Evolutionary conservation across 1,140 invertebrate species (phyloP).

Genomic region (Psix sp.): DNA sequence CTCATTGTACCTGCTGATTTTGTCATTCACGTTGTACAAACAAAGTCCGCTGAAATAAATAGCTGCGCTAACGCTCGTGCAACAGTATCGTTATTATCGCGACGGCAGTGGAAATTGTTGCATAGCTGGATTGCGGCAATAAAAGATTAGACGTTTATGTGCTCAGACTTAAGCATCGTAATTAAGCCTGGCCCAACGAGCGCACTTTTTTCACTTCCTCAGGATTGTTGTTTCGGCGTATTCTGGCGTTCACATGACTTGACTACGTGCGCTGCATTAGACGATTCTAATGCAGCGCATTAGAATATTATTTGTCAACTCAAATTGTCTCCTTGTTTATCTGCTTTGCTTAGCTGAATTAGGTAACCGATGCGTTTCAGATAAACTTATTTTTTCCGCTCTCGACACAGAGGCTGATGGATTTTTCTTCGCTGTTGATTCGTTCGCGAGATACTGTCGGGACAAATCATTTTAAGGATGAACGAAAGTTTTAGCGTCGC

Average conservation of each 20-base stretch:
- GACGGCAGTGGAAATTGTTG: constrained; percentile 9
- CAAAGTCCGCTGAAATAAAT: constrained; percentile 20
- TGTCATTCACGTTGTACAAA: constrained; percentile 16
- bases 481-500: too few relatives aligned
- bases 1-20: background rate
- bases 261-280: background rate
- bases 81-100: constrained; percentile 17
- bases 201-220: background rate
- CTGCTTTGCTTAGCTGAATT: too few relatives aligned
- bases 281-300: background rate
- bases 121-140: constrained; percentile 17
- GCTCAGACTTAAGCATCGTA: background rate
- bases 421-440: too few relatives aligned
- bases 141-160: constrained; percentile 18
- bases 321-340: too few relatives aligned
- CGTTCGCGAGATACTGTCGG: too few relatives aligned
- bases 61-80: constrained; percentile 10
- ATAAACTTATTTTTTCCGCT: too few relatives aligned
- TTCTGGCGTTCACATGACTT: background rate
- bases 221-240: constrained; percentile 1
- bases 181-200: background rate
- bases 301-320: too few relatives aligned
- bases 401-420: too few relatives aligned
- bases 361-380: too few relatives aligned
- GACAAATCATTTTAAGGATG: too few relatives aligned